A percentile compares a stretch with the other conserved stretches of the same genome.
Conservation (phyloP, 2,797 vertebrate species). For the Prunella strophiata region DNA sequence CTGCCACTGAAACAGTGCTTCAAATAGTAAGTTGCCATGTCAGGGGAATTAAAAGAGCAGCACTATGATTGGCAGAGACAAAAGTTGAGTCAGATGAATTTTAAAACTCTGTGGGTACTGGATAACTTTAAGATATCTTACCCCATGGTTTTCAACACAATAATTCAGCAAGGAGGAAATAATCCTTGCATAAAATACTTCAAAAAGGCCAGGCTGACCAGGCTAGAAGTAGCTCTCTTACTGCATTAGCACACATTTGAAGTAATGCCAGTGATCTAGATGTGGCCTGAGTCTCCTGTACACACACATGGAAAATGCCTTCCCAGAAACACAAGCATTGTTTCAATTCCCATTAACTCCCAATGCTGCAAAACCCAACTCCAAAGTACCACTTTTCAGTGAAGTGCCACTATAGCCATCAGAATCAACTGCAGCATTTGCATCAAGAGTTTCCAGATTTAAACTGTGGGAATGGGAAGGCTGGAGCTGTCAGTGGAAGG, state of each 20-base stretch:
- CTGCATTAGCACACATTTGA: background rate
- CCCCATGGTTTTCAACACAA: background rate
- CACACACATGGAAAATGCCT: background rate
- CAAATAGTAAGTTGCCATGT: background rate
- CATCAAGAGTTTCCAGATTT: conserved; percentile 30
- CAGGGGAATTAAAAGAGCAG: background rate
- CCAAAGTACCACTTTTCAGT: background rate
- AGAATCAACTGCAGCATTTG: background rate
- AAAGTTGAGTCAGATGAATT: background rate
- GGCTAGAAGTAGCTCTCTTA: background rate
- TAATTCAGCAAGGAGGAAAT: background rate
- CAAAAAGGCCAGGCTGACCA: background rate
- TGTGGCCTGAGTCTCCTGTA: fast-evolving
- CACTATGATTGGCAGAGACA: background rate
- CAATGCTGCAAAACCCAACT: background rate
- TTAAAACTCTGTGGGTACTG: background rate
- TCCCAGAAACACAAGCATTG: fast-evolving
- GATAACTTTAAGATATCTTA: background rate
- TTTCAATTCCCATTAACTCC: background rate
- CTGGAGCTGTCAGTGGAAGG: conserved; percentile 15
- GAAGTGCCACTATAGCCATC: background rate
- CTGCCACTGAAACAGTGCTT: background rate
- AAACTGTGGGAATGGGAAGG: background rate
- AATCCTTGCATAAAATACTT: background rate
- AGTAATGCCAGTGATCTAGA: background rate